Evolutionary conservation across 2,797 vertebrate genomes (phyloP).

Genomic region (Anguilla pacifica): DNA sequence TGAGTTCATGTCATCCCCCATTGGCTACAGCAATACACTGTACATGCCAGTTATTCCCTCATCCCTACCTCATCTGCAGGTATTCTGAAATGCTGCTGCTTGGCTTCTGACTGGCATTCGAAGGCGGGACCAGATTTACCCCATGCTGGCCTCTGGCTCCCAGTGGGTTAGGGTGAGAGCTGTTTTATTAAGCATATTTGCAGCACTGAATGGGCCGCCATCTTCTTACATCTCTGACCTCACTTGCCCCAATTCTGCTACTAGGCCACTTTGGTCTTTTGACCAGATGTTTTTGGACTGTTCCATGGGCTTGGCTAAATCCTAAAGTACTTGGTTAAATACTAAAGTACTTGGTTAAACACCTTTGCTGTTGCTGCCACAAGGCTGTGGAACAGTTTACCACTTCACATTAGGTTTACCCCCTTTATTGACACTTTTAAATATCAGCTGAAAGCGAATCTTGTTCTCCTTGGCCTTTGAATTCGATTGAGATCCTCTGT

Average conservation of each 20-base stretch:
- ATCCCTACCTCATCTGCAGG: too few relatives aligned
- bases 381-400: not conserved
- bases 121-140: too few relatives aligned
- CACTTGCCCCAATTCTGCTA: not conserved
- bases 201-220: not conserved
- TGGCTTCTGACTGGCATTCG: too few relatives aligned
- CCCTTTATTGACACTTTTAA: not conserved
- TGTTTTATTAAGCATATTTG: not conserved
- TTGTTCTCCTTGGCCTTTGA: not conserved
- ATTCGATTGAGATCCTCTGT: too few relatives aligned
- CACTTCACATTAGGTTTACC: not conserved
- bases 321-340: not conserved
- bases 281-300: slow-evolving; percentile 1
- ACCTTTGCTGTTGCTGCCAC: not conserved
- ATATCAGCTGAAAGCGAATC: not conserved
- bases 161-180: too few relatives aligned
- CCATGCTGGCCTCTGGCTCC: too few relatives aligned
- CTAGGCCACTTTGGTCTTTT: not conserved
- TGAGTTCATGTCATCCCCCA: too few relatives aligned
- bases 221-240: not conserved
- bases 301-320: not conserved
- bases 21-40: too few relatives aligned
- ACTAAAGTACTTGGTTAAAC: too few relatives aligned
- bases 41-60: too few relatives aligned
- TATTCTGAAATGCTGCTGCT: too few relatives aligned